Percentiles rank a stretch among this genome's conserved stretches.
Conservation (phyloP, 1,140 invertebrate species). For the Drepana arcuata region DNA sequence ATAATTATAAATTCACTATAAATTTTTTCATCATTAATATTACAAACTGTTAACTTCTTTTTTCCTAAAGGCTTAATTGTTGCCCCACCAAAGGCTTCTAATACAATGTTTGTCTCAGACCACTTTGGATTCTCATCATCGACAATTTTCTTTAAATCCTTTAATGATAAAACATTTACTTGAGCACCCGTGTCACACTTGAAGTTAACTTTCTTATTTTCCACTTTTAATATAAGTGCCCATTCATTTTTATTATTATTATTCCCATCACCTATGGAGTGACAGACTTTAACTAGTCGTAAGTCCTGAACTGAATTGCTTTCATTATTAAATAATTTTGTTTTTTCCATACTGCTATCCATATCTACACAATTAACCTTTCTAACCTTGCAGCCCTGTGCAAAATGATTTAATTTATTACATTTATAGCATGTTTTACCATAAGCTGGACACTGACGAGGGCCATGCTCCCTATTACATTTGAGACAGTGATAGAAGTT, state of each 20-base stretch:
- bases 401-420: background rate
- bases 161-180: slow-evolving; percentile 14
- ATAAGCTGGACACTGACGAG: slow-evolving; percentile 16
- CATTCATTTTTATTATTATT: slow-evolving; percentile 7
- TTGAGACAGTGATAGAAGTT: slow-evolving; percentile 8
- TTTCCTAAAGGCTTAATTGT: slow-evolving; percentile 16
- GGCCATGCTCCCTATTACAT: slow-evolving; percentile 9
- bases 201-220: slow-evolving; percentile 6
- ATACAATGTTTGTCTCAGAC: slow-evolving; percentile 12
- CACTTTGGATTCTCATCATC: slow-evolving; percentile 6
- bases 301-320: slow-evolving; percentile 8
- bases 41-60: no score
- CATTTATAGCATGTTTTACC: slow-evolving; percentile 11
- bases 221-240: slow-evolving; percentile 3
- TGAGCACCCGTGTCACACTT: slow-evolving; percentile 15
- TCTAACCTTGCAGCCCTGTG: background rate
- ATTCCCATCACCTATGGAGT: slow-evolving; percentile 2
- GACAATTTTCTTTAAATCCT: slow-evolving; percentile 15
- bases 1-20: background rate
- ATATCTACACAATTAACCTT: background rate
- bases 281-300: slow-evolving; percentile 4
- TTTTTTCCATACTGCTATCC: no score
- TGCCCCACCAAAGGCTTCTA: slow-evolving; percentile 14
- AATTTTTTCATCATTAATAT: background rate
- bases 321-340: background rate